Base-by-base conservation (phyloP, 2,113 vertebrate genomes). In the Mandrillus leucophaeus region DNA sequence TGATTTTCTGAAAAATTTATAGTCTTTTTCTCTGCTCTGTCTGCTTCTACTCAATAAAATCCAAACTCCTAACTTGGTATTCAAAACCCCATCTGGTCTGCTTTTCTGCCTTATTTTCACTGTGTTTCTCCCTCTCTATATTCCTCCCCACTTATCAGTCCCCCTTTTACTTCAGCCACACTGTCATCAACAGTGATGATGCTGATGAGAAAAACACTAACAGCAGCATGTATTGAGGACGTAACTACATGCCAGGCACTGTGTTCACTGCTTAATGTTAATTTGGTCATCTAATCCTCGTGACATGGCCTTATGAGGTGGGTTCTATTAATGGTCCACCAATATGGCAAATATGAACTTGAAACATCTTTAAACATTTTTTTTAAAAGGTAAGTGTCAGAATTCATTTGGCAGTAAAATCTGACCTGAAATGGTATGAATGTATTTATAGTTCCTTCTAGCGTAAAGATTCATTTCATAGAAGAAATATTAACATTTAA, bases 361-460 rank as follows among this genome's bases (percentile, higher is more conserved):
- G 68, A 11, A 48, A 79, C 48, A 7, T 40, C 22, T 90, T 84
- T 5, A 84, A 66, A 13, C 23, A 11, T 50, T 61, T n/a, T 55
- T 55, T 52, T 50, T 73, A 6, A 22, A 55, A 75, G 38, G 68
- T 68, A 59, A 35, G 25, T 81, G 50, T 82, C 70, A 81, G 64
- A 93, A 59, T 11, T 93, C n/a, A 48, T 59, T 86, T 93, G 43
- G 27, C 52, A 93, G 43, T 45, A 80, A 89, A 96, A 79, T 89
- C 23, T 57, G 38, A 73, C 70, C n/a, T 93, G 78, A 85, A 90
- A 73, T 73, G 3, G 64, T 89, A 3, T 68, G 48, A 73, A 8
- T 79, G 84, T 82, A 83, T 84, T 79, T 90, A 83, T 90, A 61
- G 38, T 38, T 3, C 22, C 40, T 61, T 70, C 78, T 55, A 81